Conservation (phyloP, 2,888 invertebrate species). For the Lasioglossum leucozonium region DNA sequence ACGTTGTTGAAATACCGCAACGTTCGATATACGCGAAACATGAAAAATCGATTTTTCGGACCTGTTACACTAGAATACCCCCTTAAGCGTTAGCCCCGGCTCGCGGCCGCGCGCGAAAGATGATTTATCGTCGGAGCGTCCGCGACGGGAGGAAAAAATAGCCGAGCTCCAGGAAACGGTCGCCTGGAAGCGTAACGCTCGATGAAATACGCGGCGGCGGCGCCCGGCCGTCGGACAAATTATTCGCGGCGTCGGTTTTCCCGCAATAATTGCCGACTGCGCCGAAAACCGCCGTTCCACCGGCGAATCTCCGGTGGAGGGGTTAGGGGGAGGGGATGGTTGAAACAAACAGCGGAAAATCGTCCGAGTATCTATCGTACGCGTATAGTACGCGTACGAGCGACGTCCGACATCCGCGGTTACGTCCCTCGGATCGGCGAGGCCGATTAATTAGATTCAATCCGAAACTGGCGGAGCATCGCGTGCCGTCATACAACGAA, state of each 20-base stretch:
- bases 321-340: not conserved
- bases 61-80: not conserved
- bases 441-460: conserved; percentile 64
- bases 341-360: conserved; percentile 5
- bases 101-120: not conserved
- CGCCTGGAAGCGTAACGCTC: conserved; percentile 12
- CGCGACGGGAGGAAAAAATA: conserved; percentile 13
- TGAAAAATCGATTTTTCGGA: not conserved
- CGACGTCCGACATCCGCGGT: conserved; percentile 1
- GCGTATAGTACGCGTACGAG: not conserved
- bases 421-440: conserved; percentile 20
- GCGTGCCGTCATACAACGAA: conserved; percentile 59
- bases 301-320: not conserved
- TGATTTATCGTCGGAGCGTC: not conserved
- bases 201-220: conserved; percentile 5
- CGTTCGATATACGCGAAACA: not conserved
- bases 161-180: conserved; percentile 11
- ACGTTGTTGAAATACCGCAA: not conserved
- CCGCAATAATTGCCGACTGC: conserved; percentile 37
- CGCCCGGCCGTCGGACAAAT: conserved; percentile 25
- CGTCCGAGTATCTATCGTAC: not conserved
- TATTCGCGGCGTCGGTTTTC: conserved; percentile 31
- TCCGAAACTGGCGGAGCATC: conserved; percentile 58
- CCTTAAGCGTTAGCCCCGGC: not conserved
- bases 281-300: not conserved